Conservation (phyloP, 2,113 vertebrate genomes). For the Bubo scandiacus region DNA sequence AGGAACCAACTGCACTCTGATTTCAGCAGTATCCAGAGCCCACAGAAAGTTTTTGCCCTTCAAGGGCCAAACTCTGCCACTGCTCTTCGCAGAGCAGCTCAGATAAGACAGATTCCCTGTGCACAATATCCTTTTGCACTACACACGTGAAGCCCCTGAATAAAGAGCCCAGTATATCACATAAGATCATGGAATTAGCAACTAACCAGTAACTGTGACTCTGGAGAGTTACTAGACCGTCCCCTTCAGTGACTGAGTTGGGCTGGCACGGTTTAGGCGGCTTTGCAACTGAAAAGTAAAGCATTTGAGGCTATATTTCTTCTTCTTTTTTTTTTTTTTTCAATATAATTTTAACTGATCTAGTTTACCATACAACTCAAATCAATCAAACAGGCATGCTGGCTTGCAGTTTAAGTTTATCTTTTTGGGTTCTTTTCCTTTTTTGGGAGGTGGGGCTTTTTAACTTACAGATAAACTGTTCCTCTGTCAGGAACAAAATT, state of each 20-base stretch:
- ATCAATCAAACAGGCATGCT: neutral
- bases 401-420: neutral
- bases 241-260: neutral
- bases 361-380: neutral
- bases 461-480: neutral
- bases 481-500: neutral
- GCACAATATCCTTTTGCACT: neutral
- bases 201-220: neutral
- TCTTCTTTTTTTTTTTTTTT: neutral
- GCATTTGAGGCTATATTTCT: neutral
- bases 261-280: neutral
- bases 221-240: neutral
- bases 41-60: neutral
- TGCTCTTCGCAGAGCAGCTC: neutral
- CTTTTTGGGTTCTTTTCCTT: neutral
- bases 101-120: neutral
- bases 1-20: neutral
- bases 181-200: neutral
- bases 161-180: neutral
- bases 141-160: neutral
- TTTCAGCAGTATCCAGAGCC: neutral
- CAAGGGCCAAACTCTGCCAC: neutral
- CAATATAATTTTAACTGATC: neutral
- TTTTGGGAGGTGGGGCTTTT: neutral
- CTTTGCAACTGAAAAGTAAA: neutral